A percentile compares a stretch with the other conserved stretches of the same genome.
These are phyloP conservation scores for Epizoanthus ramosus DNA, from an alignment of 92 coral and sea anemone species.

Conservation along the genomic window DNA sequence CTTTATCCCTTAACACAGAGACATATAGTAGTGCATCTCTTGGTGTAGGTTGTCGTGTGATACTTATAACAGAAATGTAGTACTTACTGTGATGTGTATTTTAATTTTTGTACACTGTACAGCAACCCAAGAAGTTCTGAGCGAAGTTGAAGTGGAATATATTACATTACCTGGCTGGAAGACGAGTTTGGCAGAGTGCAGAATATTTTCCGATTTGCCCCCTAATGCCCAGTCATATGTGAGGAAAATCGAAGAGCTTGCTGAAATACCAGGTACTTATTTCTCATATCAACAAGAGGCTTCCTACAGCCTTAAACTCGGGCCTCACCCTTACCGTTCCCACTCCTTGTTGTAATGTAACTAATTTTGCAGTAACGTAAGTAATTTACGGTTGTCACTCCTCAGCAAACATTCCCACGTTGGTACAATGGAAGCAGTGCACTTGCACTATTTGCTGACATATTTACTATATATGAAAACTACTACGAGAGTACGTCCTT, in stretches of 20 bases:
- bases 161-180: slow-evolving; percentile 96
- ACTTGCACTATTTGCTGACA: too few relatives aligned
- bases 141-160: slow-evolving; percentile 93
- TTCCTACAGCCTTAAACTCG: neutral
- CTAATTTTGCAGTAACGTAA: too few relatives aligned
- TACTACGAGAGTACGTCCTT: too few relatives aligned
- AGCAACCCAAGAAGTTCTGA: slow-evolving; percentile 91
- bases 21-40: too few relatives aligned
- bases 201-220: slow-evolving; percentile 81
- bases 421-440: too few relatives aligned
- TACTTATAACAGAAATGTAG: neutral
- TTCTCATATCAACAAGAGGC: neutral
- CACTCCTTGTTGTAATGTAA: too few relatives aligned
- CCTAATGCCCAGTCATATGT: slow-evolving; percentile 86
- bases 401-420: too few relatives aligned
- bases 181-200: slow-evolving; percentile 74
- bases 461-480: too few relatives aligned
- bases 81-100: neutral
- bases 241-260: slow-evolving; percentile 81
- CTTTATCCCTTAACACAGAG: too few relatives aligned
- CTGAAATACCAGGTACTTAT: slow-evolving; percentile 84
- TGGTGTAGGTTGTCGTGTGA: too few relatives aligned
- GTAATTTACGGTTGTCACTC: too few relatives aligned
- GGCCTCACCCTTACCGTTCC: neutral
- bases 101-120: neutral